These are phyloP conservation scores for Pseudopodoces humilis DNA, from an alignment of 2,113 vertebrate species.

Conservation along the genomic window DNA sequence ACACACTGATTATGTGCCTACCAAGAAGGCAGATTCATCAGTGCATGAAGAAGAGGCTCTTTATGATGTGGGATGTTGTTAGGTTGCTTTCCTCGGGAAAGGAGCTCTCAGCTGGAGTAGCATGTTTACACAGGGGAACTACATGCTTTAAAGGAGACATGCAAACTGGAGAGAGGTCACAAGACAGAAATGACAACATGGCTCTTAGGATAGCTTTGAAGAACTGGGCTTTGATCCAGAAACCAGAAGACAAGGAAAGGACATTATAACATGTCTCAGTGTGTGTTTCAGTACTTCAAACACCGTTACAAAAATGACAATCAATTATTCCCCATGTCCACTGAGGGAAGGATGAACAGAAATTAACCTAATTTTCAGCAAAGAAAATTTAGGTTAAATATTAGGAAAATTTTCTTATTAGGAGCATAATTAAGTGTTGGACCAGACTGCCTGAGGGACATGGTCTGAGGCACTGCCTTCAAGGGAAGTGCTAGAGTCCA, in stretches of 20 bases:
- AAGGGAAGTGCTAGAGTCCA: background rate
- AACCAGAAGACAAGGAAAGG: background rate
- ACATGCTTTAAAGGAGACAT: background rate
- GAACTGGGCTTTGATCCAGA: background rate
- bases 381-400: slow-evolving; percentile 20
- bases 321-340: background rate
- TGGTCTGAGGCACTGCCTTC: background rate
- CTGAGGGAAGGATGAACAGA: background rate
- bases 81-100: background rate
- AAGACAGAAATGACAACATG: background rate
- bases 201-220: background rate
- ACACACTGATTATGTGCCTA: background rate
- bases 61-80: background rate
- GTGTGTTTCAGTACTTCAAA: background rate
- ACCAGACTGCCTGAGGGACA: background rate
- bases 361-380: background rate
- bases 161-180: background rate
- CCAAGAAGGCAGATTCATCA: background rate
- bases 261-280: background rate
- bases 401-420: background rate
- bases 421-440: background rate
- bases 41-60: background rate
- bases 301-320: background rate
- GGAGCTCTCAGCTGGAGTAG: background rate
- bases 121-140: background rate